Evolutionary conservation across 2,113 vertebrate genomes (phyloP).

Genomic region (Numenius arquata): DNA sequence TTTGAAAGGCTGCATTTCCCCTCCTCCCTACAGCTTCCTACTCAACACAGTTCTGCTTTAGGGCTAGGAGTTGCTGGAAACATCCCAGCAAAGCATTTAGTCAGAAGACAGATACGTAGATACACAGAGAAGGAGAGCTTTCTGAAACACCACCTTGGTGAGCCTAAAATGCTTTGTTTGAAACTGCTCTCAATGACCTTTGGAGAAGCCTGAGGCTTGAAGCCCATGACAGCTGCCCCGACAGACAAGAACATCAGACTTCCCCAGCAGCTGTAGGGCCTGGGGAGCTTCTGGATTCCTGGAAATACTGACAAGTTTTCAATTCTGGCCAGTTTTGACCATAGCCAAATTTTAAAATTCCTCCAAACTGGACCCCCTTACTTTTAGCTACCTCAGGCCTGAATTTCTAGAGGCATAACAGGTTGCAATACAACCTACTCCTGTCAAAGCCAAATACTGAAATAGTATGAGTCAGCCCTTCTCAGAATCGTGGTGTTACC

Average conservation of each 20-base stretch:
- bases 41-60: background rate
- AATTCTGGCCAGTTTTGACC: background rate
- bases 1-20: background rate
- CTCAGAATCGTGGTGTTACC: background rate
- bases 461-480: background rate
- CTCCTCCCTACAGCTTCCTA: background rate
- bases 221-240: background rate
- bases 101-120: background rate
- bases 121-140: background rate
- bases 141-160: background rate
- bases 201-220: background rate
- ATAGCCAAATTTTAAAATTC: background rate
- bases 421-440: background rate
- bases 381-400: background rate
- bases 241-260: constrained; percentile 1
- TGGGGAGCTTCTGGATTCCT: constrained; percentile 30
- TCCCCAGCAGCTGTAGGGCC: constrained; percentile 6
- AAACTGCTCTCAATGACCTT: background rate
- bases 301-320: constrained; percentile 44
- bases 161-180: background rate
- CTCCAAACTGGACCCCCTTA: background rate
- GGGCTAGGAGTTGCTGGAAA: background rate
- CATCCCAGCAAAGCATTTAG: background rate
- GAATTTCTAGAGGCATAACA: background rate
- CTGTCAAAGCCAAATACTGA: background rate